Evolutionary conservation across 2,888 invertebrate species (phyloP).

Genomic region (Synanthedon andrenaeformis): DNA sequence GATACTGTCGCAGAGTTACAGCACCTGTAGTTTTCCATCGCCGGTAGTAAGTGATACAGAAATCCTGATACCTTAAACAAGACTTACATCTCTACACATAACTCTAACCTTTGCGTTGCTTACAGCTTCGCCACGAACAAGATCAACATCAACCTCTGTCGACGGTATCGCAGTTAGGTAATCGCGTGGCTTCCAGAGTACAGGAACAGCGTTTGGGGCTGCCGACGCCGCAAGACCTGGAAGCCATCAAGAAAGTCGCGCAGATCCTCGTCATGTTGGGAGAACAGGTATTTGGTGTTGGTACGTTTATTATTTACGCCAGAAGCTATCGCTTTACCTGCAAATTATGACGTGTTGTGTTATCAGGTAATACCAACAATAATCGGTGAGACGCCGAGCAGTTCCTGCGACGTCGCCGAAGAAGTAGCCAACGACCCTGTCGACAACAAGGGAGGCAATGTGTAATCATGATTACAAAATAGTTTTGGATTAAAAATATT

Average conservation of each 20-base stretch:
- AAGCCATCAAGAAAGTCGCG: constrained; percentile 50
- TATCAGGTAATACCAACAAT: constrained; percentile 36
- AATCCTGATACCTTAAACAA: neutral
- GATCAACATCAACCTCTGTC: constrained; percentile 12
- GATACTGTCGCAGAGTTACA: constrained; percentile 4
- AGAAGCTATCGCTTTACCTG: no score
- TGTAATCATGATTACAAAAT: neutral
- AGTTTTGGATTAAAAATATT: neutral
- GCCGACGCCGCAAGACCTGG: constrained; percentile 40
- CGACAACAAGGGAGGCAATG: constrained; percentile 6
- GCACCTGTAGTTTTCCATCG: neutral
- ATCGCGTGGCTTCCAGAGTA: constrained; percentile 16
- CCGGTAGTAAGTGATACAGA: no score
- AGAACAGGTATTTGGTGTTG: constrained; percentile 41
- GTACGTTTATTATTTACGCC: constrained; percentile 4
- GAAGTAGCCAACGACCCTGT: constrained; percentile 31
- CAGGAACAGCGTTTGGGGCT: constrained; percentile 21
- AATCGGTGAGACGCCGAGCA: constrained; percentile 24
- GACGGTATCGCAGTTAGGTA: constrained; percentile 23
- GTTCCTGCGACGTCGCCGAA: constrained; percentile 8
- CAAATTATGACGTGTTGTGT: no score
- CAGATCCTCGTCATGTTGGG: constrained; percentile 51
- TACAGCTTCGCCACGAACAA: neutral
- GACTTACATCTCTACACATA: neutral
- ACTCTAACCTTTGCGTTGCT: neutral